Base-by-base conservation (phyloP, 1,140 invertebrate species). In the Daktulosphaira vitifoliae region DNA sequence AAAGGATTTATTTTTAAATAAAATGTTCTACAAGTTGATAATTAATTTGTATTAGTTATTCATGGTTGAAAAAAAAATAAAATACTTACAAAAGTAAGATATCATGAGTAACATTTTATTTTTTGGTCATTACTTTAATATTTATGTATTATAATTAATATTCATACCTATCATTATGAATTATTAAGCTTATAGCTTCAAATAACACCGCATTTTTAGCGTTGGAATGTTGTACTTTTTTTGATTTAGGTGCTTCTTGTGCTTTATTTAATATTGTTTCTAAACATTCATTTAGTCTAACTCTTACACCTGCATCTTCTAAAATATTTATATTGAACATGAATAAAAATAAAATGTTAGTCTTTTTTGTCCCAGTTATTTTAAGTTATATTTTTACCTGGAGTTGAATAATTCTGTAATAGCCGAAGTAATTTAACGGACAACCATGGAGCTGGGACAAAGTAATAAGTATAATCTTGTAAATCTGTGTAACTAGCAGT, bases 251-350 rank as follows among this genome's bases (percentile, higher is more conserved):
- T 62, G 96, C 94, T 75, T 99, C 97, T 77, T 98, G 95, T 22
- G 96, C 96, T 81, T 99, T 99, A 75, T 99, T 99, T 69, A 99
- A 81, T 73, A 99, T 99, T n/a, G 95, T 98, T 78, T 99, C 97
- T 71, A 99, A 78, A 73, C 96, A 99, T 80, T 99, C 97, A 72
- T 96, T 96, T 39, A 99, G 78, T 65, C 96, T 83, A 3, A 93
- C 94, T 66, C 92, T 81, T 1, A 98, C 92, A 16, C 94, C 93
- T 38, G 93, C 91, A 79, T 96, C 94, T 74, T 97, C 92, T 73
- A 86, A 22, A 66, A 8, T 42, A 38, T 29, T 25, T 15, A 51
- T 54, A 33, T 33, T 33, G 11, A 33, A 33, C 29, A 6, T 6
- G 29, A 6, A 33, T 33, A 33, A 33, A 11, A 33, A n/a, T n/a